Evolutionary conservation across 37 sponge, comb jelly and placozoan species (phyloP).

Genomic region (Lycopodina hypogea): DNA sequence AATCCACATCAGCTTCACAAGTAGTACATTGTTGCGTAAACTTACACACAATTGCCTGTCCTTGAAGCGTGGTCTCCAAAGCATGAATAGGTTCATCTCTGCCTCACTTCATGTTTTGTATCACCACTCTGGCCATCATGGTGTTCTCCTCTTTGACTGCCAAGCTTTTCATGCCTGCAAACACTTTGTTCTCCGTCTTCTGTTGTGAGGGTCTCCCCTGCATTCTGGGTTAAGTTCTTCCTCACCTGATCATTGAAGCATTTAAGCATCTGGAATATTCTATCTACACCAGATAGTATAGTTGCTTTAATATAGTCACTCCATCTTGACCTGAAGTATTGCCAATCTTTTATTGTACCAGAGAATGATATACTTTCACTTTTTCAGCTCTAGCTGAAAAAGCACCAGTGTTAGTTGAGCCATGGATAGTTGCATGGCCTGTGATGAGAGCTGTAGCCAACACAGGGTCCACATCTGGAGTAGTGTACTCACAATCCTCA

Average conservation of each 20-base stretch:
- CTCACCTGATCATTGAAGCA: slow-evolving; percentile 41
- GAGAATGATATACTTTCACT: slow-evolving; percentile 39
- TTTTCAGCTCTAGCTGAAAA: slow-evolving; percentile 14
- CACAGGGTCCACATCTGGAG: slow-evolving; percentile 33
- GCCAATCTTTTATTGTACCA: slow-evolving; percentile 35
- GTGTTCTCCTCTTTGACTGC: slow-evolving; percentile 39
- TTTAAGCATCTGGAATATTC: slow-evolving; percentile 31
- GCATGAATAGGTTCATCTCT: no score
- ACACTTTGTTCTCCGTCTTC: slow-evolving; percentile 22
- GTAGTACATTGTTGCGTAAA: slow-evolving; percentile 17
- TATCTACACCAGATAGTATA: slow-evolving; percentile 11
- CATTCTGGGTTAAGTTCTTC: slow-evolving; percentile 35
- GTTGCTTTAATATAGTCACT: slow-evolving; percentile 34
- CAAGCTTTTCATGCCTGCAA: slow-evolving; percentile 24
- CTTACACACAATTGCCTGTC: slow-evolving; percentile 31
- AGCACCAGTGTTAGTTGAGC: neutral
- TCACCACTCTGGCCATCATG: slow-evolving; percentile 27
- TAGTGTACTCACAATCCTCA: slow-evolving; percentile 31
- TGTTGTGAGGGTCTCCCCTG: slow-evolving; percentile 40
- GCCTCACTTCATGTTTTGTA: slow-evolving; percentile 46
- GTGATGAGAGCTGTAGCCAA: slow-evolving; percentile 48
- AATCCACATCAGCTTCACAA: slow-evolving; percentile 37
- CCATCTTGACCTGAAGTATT: slow-evolving; percentile 44
- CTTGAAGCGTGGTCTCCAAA: slow-evolving; percentile 28
- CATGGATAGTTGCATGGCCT: slow-evolving; percentile 22